Evolutionary conservation across 2,797 vertebrate genomes (phyloP).

Genomic region (Caiman crocodilus): DNA sequence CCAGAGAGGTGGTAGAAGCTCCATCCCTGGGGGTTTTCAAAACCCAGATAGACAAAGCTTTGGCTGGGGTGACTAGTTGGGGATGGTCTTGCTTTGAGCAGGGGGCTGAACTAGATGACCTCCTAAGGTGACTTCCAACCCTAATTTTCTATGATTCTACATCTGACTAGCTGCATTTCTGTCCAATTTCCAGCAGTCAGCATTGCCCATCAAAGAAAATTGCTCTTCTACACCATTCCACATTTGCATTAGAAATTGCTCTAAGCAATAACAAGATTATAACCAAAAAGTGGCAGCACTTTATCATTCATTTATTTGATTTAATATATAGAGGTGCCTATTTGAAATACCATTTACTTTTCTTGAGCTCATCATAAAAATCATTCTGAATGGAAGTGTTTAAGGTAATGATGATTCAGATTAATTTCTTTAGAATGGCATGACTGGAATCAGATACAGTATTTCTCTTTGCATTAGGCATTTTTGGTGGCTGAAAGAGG

Average conservation of each 20-base stretch:
- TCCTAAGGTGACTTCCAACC: too few relatives aligned
- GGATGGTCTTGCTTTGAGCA: too few relatives aligned
- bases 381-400: slow-evolving; percentile 69
- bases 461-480: slow-evolving; percentile 58
- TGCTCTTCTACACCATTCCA: slow-evolving; percentile 55
- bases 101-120: too few relatives aligned
- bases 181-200: slow-evolving; percentile 40
- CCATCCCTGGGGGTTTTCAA: too few relatives aligned
- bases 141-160: background rate
- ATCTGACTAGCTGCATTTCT: slow-evolving; percentile 40
- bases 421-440: slow-evolving; percentile 62
- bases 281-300: slow-evolving; percentile 59
- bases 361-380: slow-evolving; percentile 64
- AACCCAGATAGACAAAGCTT: too few relatives aligned
- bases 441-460: slow-evolving; percentile 41
- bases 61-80: too few relatives aligned
- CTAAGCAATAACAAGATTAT: slow-evolving; percentile 66
- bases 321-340: slow-evolving; percentile 67
- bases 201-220: slow-evolving; percentile 69
- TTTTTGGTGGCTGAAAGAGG: slow-evolving; percentile 1
- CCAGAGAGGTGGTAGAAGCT: too few relatives aligned
- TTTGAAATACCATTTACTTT: slow-evolving; percentile 76
- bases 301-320: slow-evolving; percentile 76
- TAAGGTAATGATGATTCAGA: slow-evolving; percentile 55
- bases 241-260: slow-evolving; percentile 75